Conservation (phyloP, 2,113 vertebrate genomes). For the Callorhinus ursinus region DNA sequence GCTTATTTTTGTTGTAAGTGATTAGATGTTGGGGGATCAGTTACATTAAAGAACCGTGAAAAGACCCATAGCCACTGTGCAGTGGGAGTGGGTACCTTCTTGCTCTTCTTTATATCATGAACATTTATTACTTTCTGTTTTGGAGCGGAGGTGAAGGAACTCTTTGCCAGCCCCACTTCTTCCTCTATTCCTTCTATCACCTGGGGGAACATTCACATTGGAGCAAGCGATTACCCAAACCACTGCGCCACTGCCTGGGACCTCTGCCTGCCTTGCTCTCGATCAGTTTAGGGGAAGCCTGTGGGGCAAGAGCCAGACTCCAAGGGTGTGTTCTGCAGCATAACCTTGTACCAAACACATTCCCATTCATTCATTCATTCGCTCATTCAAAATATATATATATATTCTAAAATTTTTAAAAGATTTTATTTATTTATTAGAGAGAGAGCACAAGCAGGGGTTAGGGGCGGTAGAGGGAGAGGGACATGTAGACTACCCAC, state of each 20-base stretch:
- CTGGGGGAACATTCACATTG: not conserved
- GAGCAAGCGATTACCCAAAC: not conserved
- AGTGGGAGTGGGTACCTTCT: accelerated
- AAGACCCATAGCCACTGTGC: not conserved
- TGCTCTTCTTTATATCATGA: not conserved
- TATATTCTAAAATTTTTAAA: no score
- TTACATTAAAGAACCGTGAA: not conserved
- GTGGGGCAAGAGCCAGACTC: not conserved
- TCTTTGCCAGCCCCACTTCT: not conserved
- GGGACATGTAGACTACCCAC: no score
- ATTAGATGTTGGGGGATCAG: not conserved
- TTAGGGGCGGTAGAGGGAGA: no score
- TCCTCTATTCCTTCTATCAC: not conserved
- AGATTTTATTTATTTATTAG: no score
- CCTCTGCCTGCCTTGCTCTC: not conserved
- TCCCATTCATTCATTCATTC: not conserved
- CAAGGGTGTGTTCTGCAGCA: not conserved
- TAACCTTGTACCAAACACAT: not conserved
- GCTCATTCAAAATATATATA: not conserved
- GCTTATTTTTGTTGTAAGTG: not conserved
- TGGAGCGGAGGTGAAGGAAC: not conserved
- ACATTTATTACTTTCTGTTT: not conserved
- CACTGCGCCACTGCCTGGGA: not conserved
- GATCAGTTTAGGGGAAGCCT: not conserved
- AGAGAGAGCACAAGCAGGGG: no score